Evolutionary conservation across 2,113 vertebrate genomes (phyloP), one percentile per base, ranked within the genome.

Genomic region (Chascanopsetta lugubris): DNA sequence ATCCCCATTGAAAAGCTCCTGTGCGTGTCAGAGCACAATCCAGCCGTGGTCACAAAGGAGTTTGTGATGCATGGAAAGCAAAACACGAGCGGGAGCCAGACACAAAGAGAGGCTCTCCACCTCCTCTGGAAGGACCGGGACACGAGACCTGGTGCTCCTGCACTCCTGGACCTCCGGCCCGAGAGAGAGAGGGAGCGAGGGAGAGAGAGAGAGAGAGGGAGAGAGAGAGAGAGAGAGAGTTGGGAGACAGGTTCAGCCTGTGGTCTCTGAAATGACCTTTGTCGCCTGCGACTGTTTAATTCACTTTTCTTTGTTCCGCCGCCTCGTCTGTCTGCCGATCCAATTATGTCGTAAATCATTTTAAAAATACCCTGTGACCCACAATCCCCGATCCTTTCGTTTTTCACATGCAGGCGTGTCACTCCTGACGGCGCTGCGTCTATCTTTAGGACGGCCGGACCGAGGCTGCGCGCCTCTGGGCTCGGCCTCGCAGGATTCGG

Each of bases 71-170:
- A 0, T 40, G 43, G 54, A 79, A 72, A 69, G 53, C 47, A 72
- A 68, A 79, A 64, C 58, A 70, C n/a, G 46, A 58, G 32, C n/a
- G n/a, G 34, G 58, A 32, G 26, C 42, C 64, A 20, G 29, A 29
- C 13, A 62, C 36, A 72, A 25, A 53, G 51, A 57, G 54, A 54
- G 67, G 46, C n/a, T 64, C 54, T 71, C 45, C 17, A 54, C 43
- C 2, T 11, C 34, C 61, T 38, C 24, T 42, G 40, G 32, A 42
- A 27, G 40, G 13, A n/a, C 6, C 13, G 43, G 30, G 27, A 42
- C 38, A 42, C 38, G 22, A 63, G 58, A 53, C 43, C 7, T n/a
- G n/a, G 24, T 58, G 65, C 47, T 75, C 46, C 56, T 26, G 34
- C 45, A 45, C 51, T 49, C 24, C 25, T 69, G 61, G 56, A 32